Evolutionary conservation across 2,113 vertebrate genomes (phyloP).

Genomic region (Lota lota): DNA sequence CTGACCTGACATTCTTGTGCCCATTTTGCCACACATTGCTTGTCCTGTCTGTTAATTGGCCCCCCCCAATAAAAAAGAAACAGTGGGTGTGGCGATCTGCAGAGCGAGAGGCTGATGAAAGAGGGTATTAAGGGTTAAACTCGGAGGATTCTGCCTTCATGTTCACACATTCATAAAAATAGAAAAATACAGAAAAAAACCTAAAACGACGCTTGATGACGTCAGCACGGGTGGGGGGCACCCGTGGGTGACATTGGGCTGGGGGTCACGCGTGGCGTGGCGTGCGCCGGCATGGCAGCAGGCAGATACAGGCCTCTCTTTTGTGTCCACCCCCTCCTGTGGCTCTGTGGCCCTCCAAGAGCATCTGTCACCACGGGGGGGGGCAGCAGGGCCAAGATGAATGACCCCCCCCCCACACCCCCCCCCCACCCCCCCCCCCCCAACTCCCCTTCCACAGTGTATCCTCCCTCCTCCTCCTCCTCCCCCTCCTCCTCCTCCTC

Average conservation of each 20-base stretch:
- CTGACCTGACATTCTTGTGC: conserved; percentile 68
- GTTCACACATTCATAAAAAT: not conserved
- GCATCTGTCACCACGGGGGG: conserved; percentile 93
- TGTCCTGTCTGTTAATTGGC: conserved; percentile 58
- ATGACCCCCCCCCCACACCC: conserved; percentile 78
- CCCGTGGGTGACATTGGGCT: conserved; percentile 8
- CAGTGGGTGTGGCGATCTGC: conserved; percentile 31
- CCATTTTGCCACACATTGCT: conserved; percentile 44
- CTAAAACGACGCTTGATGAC: not conserved
- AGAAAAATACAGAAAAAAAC: not conserved
- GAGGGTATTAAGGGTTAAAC: conserved; percentile 28
- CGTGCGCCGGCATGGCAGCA: conserved; percentile 22
- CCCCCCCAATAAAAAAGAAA: conserved; percentile 60
- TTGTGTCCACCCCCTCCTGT: conserved; percentile 57
- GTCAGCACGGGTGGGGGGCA: conserved; percentile 6
- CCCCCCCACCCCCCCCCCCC: conserved; percentile 55
- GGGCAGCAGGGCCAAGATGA: conserved; percentile 87
- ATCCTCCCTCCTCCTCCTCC: conserved; percentile 71
- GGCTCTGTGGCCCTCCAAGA: conserved; percentile 80
- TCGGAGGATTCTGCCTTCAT: not conserved
- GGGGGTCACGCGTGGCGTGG: conserved; percentile 65
- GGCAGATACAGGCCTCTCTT: conserved; percentile 80
- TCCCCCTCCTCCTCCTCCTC: conserved; percentile 56
- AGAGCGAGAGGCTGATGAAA: not conserved
- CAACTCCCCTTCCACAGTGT: conserved; percentile 60